Conservation (phyloP, 2,113 vertebrate species). For the Montifringilla adamsi region DNA sequence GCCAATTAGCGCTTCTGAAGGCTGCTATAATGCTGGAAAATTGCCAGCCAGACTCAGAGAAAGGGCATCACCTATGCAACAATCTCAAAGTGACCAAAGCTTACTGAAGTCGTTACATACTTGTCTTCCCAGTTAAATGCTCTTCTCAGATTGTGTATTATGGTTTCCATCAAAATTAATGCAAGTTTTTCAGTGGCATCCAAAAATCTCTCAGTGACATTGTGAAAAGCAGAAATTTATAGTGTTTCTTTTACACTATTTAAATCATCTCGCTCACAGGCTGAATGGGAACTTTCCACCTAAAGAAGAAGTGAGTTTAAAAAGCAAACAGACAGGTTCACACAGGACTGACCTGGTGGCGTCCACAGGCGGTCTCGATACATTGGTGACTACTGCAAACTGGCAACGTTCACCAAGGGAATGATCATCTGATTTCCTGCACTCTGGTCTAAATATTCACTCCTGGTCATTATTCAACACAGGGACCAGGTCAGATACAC, state of each 20-base stretch:
- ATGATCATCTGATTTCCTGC: background rate
- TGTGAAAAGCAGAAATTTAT: background rate
- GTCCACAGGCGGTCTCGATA: background rate
- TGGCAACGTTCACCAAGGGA: background rate
- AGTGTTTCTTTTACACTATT: background rate
- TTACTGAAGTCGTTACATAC: background rate
- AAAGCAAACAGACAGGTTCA: background rate
- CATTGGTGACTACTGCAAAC: background rate
- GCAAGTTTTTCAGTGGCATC: background rate
- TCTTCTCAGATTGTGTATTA: background rate
- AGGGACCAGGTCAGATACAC: background rate
- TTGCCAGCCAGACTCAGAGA: background rate
- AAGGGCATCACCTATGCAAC: background rate
- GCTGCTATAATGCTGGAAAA: background rate
- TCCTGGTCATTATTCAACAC: background rate
- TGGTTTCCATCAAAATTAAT: background rate
- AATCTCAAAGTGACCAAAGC: background rate
- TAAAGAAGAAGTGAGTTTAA: conserved; percentile 1
- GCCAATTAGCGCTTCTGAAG: background rate
- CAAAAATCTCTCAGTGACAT: background rate
- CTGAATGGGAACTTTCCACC: background rate
- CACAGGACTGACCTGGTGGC: background rate
- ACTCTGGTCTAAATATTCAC: background rate
- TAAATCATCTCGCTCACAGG: background rate
- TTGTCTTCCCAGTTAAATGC: background rate